These are phyloP conservation scores for Cataglyphis albicans DNA, from an alignment of 2,888 invertebrate species.

Conservation along the genomic window DNA sequence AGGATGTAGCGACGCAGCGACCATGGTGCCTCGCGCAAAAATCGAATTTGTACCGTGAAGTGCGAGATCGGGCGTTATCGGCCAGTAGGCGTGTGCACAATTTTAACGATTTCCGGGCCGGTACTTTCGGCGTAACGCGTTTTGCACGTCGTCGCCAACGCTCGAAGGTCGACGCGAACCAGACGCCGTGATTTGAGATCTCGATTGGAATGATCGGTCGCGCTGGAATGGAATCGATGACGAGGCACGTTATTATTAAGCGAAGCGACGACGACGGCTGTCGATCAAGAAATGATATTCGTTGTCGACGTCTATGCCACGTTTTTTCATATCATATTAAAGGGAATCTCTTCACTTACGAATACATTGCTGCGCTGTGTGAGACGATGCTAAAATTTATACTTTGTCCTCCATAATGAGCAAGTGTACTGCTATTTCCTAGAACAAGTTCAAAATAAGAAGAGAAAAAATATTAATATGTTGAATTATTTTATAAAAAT, in stretches of 20 bases:
- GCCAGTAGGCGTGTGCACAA: constrained; percentile 50
- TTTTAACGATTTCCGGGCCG: constrained; percentile 58
- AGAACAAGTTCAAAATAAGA: not conserved
- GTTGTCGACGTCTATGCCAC: not conserved
- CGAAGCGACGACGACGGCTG: constrained; percentile 34
- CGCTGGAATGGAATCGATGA: constrained; percentile 54
- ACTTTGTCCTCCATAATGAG: not conserved
- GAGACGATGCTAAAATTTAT: not conserved
- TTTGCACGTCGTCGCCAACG: constrained; percentile 21
- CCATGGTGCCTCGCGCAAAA: constrained; percentile 34
- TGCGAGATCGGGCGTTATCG: constrained; percentile 51
- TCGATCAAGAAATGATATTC: constrained; percentile 46
- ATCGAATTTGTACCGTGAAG: constrained; percentile 45
- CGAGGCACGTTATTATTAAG: constrained; percentile 51
- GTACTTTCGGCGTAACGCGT: constrained; percentile 30
- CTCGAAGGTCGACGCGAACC: constrained; percentile 43
- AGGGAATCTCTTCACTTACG: constrained; percentile 20
- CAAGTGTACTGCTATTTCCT: not conserved
- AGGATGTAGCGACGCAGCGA: constrained; percentile 23
- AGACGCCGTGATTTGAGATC: constrained; percentile 36
- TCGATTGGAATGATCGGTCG: constrained; percentile 41
- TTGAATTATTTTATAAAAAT: not conserved
- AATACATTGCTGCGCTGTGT: not conserved
- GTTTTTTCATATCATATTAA: constrained; percentile 12
- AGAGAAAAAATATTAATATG: not conserved